A percentile compares a stretch with the other conserved stretches of the same genome.
phyloP scores from a whole-genome alignment of 2,113 vertebrate genomes.

The Motacilla alba region DNA sequence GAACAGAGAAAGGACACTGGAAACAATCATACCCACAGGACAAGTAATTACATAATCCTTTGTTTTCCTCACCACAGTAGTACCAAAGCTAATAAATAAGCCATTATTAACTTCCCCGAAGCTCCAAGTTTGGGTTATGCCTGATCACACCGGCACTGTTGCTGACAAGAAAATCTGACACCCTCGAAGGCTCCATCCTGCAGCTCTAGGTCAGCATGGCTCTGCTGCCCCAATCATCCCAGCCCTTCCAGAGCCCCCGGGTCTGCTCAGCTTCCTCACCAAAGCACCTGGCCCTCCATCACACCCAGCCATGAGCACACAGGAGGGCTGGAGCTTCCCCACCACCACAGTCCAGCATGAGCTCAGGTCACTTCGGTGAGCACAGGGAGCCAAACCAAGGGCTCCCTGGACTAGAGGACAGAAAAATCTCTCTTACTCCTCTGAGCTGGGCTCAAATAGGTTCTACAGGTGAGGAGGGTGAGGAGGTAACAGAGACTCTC shows the following conservation, averaged over 20 bases:
- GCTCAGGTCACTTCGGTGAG: not conserved
- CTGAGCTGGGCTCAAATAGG: not conserved
- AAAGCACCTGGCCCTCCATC: rapidly evolving
- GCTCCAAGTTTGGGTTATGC: not conserved
- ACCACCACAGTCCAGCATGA: rapidly evolving
- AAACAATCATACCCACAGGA: not conserved
- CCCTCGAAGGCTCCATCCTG: not conserved
- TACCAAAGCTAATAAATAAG: not conserved
- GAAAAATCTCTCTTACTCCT: not conserved
- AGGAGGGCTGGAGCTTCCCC: not conserved
- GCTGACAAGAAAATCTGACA: rapidly evolving
- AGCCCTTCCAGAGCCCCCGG: not conserved
- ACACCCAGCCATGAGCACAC: not conserved
- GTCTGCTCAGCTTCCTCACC: rapidly evolving
- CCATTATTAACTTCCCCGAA: not conserved
- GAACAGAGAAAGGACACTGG: not conserved
- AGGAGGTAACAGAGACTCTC: not conserved
- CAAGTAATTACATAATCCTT: not conserved
- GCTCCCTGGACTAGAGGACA: rapidly evolving
- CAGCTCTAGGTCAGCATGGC: rapidly evolving
- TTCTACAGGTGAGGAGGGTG: not conserved
- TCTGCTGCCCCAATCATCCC: not conserved
- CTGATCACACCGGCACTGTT: rapidly evolving
- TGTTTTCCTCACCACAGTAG: not conserved
- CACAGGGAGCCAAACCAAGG: rapidly evolving